These are phyloP conservation scores for Thinocorus orbignyianus DNA, from an alignment of 2,113 vertebrate genomes.

Conservation along the genomic window DNA sequence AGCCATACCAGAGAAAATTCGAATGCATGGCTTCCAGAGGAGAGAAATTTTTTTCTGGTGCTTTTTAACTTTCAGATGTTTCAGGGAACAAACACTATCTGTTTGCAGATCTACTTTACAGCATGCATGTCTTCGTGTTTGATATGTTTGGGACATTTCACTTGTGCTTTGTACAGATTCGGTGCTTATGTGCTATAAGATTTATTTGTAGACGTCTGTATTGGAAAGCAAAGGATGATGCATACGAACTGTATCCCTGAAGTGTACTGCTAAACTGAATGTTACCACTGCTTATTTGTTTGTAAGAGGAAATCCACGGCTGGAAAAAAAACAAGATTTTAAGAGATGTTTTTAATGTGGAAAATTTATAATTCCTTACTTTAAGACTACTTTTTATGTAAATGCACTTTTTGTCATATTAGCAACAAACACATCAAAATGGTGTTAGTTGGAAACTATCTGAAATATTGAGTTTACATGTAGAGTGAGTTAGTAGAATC, in stretches of 20 bases:
- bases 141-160: background rate
- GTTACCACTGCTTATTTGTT: background rate
- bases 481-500: background rate
- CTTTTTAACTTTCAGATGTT: background rate
- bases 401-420: background rate
- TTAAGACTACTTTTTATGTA: background rate
- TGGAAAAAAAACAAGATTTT: background rate
- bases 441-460: background rate
- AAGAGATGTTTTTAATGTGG: background rate
- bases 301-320: background rate
- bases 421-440: background rate
- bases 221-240: background rate
- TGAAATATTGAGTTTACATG: background rate
- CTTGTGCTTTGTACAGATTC: background rate
- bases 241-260: background rate
- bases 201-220: background rate
- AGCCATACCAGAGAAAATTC: background rate
- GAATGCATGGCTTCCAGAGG: background rate
- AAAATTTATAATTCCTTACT: background rate
- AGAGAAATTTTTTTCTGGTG: background rate
- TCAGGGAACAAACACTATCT: background rate
- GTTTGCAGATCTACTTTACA: background rate
- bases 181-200: background rate
- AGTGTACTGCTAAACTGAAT: background rate
- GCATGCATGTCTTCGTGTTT: background rate